Base-by-base conservation (phyloP, 1,140 invertebrate species). In the Agraylea sexmaculata region DNA sequence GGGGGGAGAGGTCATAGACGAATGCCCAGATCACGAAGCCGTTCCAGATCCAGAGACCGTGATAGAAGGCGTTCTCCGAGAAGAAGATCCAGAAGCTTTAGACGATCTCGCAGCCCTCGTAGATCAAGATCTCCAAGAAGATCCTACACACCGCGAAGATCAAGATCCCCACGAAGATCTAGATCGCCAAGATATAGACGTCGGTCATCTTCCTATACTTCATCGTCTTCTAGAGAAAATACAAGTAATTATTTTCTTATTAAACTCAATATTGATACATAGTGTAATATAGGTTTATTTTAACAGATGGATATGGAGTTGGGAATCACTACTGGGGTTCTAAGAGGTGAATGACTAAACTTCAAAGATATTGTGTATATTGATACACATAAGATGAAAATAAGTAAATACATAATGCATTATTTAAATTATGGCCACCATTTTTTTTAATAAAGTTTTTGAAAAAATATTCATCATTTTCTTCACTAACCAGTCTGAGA, bases 161-260 rank as follows among this genome's bases (percentile, higher is more conserved):
- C 58, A 53, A 53, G 54, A 18, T 65, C 63, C 2, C 64, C 63
- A 25, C 54, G 44, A 23, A 37, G 43, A 8, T 46, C 47, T 30
- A 40, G 47, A 15, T 49, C 47, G 4, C 44, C 47, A 1, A 32
- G 47, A 12, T 41, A 56, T 44, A 37, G 43, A 27, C 40, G 47
- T 29, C 44, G 54, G 42, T 64, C 62, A 4, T 64, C 61, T 1
- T 29, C 8, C 54, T 56, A 53, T 60, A 59, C 40, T 57, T 56
- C 46, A 57, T 57, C 38, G 56, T 59, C 62, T 46, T 60, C 60
- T 54, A 59, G 59, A 47, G 64, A 63, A 51, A 60, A 62, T 53
- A 61, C 64, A 68, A 63, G 64, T 63, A 68, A 68, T 63, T 68
- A 7, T 18, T 13, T 18, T 35, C 30, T 10, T 18, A 8, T 17